A percentile compares a stretch with the other conserved stretches of the same genome.
Conservation (phyloP, 1,140 invertebrate species). For the Drosophila cardini region DNA sequence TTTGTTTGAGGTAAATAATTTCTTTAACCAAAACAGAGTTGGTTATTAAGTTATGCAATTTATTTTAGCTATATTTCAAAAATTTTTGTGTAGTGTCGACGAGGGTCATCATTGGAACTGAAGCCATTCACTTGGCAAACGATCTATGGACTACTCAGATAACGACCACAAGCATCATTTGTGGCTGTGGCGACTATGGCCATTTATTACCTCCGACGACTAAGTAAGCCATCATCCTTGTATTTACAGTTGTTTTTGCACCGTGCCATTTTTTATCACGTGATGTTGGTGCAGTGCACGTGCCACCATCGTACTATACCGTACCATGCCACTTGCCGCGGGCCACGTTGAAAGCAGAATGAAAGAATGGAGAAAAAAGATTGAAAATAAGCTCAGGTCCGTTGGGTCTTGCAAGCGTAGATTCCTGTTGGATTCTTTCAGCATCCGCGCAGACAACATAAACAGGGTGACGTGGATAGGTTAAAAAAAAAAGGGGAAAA, state of each 20-base stretch:
- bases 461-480: constrained; percentile 44
- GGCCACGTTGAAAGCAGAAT: constrained; percentile 21
- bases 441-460: constrained; percentile 53
- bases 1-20: constrained; percentile 3
- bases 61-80: constrained; percentile 38
- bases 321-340: not conserved
- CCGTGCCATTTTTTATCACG: constrained; percentile 49
- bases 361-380: constrained; percentile 24
- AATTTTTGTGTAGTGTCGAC: constrained; percentile 9
- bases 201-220: constrained; percentile 73
- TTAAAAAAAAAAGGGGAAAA: constrained; percentile 34
- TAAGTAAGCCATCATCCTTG: constrained; percentile 74
- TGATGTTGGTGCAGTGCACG: constrained; percentile 49
- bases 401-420: constrained; percentile 47
- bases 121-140: constrained; percentile 28
- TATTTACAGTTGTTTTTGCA: constrained; percentile 77
- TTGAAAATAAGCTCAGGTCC: constrained; percentile 47
- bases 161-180: constrained; percentile 50
- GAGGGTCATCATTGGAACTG: constrained; percentile 17
- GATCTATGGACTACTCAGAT: constrained; percentile 34
- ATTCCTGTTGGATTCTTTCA: constrained; percentile 66
- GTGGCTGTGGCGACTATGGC: constrained; percentile 41
- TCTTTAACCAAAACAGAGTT: constrained; percentile 11
- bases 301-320: constrained; percentile 29
- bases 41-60: constrained; percentile 39